phyloP scores from a whole-genome alignment of 2,113 vertebrate genomes.

The Verasper variegatus region DNA sequence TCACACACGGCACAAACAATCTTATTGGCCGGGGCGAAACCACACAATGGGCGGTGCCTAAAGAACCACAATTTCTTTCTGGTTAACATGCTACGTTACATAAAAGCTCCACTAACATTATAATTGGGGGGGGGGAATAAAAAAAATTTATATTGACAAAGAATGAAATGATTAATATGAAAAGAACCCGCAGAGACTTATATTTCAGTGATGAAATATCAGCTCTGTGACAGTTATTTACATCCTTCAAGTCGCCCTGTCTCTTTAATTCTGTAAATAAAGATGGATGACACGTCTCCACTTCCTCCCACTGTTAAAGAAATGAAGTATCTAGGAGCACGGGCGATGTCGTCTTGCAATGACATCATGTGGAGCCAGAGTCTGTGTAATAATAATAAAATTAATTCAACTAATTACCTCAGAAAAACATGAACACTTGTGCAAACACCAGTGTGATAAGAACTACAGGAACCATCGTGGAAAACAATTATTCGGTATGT shows the following conservation, averaged over 20 bases:
- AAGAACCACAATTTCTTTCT: slow-evolving; percentile 38
- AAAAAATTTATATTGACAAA: slow-evolving; percentile 40
- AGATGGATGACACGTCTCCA: no score
- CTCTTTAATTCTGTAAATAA: not conserved
- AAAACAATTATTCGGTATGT: no score
- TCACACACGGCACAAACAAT: slow-evolving; percentile 35
- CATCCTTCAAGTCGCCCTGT: not conserved
- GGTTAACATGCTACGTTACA: slow-evolving; percentile 34
- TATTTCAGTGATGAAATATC: not conserved
- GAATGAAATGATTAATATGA: slow-evolving; percentile 39
- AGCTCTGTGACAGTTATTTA: not conserved
- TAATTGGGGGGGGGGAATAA: slow-evolving; percentile 52
- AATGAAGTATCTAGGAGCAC: not conserved
- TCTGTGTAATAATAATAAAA: not conserved
- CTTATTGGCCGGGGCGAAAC: slow-evolving; percentile 39
- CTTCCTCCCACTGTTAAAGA: no score
- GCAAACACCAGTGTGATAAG: no score
- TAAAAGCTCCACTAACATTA: slow-evolving; percentile 46
- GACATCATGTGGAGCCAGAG: not conserved
- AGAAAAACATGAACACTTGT: no score
- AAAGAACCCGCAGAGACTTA: slow-evolving; percentile 5
- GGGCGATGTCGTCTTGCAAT: not conserved
- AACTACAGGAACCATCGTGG: no score
- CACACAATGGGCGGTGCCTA: slow-evolving; percentile 35
- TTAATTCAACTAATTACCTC: no score